Conservation (phyloP, 2,113 vertebrate genomes). For the Laticauda colubrina region DNA sequence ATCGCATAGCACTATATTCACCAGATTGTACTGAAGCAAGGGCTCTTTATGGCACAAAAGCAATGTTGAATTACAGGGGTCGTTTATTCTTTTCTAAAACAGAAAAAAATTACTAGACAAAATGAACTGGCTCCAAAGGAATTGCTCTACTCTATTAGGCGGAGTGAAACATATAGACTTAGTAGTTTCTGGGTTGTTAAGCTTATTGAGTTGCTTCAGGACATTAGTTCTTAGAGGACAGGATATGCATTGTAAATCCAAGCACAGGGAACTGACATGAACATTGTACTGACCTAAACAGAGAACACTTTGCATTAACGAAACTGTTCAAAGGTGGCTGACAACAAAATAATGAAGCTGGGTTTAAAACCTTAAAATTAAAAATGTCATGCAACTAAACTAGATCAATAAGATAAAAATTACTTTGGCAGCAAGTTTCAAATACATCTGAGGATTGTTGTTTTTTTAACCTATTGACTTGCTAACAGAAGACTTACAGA, state of each 20-base stretch:
- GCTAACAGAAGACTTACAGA: not conserved
- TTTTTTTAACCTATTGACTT: not conserved
- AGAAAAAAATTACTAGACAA: not conserved
- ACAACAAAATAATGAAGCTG: not conserved
- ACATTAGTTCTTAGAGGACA: not conserved
- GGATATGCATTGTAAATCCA: constrained; percentile 13
- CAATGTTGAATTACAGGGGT: not conserved
- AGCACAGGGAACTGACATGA: constrained; percentile 5
- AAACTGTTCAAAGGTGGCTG: not conserved
- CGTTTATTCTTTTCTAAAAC: not conserved
- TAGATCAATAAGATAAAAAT: not conserved
- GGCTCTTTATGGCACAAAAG: not conserved
- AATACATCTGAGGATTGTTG: not conserved
- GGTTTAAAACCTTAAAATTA: not conserved
- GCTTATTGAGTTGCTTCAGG: constrained; percentile 6
- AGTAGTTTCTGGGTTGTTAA: constrained; percentile 9
- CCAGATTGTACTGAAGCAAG: not conserved
- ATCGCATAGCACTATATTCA: not conserved
- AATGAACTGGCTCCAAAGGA: not conserved
- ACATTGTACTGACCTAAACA: not conserved
- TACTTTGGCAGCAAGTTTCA: not conserved
- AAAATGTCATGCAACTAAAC: not conserved
- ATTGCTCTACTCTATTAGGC: not conserved
- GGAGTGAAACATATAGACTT: not conserved
- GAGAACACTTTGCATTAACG: not conserved